Percentiles rank a stretch among this genome's conserved stretches.
Conservation (phyloP, 2,113 vertebrate genomes). For the Etheostoma cragini region DNA sequence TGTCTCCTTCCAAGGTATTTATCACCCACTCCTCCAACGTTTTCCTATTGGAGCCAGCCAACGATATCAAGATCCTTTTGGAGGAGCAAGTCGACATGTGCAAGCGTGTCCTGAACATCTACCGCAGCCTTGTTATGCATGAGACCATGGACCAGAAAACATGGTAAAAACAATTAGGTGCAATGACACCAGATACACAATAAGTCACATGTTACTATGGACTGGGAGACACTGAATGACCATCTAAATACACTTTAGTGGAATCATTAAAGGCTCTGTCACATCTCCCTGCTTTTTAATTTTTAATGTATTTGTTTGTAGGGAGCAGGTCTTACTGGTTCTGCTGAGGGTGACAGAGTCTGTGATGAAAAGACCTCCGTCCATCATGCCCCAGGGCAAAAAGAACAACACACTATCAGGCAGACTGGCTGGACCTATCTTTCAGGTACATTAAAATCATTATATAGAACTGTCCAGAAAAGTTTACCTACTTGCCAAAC, state of each 20-base stretch:
- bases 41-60: constrained; percentile 96
- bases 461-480: neutral
- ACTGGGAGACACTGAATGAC: neutral
- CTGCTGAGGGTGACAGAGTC: constrained; percentile 97
- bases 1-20: constrained; percentile 86
- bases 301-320: constrained; percentile 64
- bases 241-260: neutral
- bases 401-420: constrained; percentile 94
- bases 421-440: constrained; percentile 95
- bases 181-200: neutral
- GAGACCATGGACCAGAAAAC: constrained; percentile 99
- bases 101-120: constrained; percentile 98
- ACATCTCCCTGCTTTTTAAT: neutral
- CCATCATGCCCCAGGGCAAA: constrained; percentile 93
- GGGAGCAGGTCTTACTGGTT: constrained; percentile 97
- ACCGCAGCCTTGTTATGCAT: constrained; percentile 98
- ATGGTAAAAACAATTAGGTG: constrained; percentile 85
- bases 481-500: neutral
- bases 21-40: constrained; percentile 98
- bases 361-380: constrained; percentile 96
- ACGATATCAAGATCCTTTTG: constrained; percentile 93
- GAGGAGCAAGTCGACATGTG: constrained; percentile 99
- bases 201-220: neutral
- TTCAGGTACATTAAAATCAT: constrained; percentile 85
- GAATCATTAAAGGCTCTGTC: neutral